Evolutionary conservation across 2,888 invertebrate species (phyloP).

Genomic region (Watsonalla cultraria): DNA sequence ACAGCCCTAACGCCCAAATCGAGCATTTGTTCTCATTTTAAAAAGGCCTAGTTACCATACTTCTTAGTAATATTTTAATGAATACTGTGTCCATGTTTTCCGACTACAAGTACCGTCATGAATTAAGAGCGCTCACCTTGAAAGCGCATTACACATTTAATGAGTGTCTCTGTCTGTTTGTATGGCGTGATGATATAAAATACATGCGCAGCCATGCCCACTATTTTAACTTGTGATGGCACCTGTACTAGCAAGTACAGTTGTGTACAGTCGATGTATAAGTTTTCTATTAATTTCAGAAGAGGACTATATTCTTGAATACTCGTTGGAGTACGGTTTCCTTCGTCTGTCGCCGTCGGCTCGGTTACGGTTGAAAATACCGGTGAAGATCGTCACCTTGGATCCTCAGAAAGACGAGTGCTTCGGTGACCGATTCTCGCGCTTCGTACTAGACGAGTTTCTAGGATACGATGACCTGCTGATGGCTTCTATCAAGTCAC

Average conservation of each 20-base stretch:
- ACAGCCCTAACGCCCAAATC: too few species aligned
- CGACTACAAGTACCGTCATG: too few species aligned
- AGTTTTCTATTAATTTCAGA: conserved; percentile 68
- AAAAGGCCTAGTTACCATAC: too few species aligned
- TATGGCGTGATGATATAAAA: too few species aligned
- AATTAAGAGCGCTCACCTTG: too few species aligned
- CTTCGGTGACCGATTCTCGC: conserved; percentile 95
- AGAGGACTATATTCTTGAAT: conserved; percentile 98
- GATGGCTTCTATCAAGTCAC: conserved; percentile 96
- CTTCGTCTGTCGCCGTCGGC: conserved; percentile 92
- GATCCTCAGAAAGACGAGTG: conserved; percentile 94
- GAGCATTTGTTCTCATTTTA: too few species aligned
- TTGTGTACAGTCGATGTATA: background rate
- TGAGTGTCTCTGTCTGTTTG: too few species aligned
- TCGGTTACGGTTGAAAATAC: conserved; percentile 92
- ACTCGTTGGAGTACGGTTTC: conserved; percentile 98
- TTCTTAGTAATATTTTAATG: too few species aligned
- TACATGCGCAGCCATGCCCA: too few species aligned
- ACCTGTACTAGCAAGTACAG: conserved; percentile 1
- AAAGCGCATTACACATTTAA: too few species aligned
- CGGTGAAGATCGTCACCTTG: conserved; percentile 90
- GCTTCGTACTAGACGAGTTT: conserved; percentile 93
- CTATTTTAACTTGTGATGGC: too few species aligned
- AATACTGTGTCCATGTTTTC: too few species aligned
- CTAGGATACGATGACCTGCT: conserved; percentile 98